Evolutionary conservation across 2,113 vertebrate genomes (phyloP).

Genomic region (Ramphastos sulfuratus): DNA sequence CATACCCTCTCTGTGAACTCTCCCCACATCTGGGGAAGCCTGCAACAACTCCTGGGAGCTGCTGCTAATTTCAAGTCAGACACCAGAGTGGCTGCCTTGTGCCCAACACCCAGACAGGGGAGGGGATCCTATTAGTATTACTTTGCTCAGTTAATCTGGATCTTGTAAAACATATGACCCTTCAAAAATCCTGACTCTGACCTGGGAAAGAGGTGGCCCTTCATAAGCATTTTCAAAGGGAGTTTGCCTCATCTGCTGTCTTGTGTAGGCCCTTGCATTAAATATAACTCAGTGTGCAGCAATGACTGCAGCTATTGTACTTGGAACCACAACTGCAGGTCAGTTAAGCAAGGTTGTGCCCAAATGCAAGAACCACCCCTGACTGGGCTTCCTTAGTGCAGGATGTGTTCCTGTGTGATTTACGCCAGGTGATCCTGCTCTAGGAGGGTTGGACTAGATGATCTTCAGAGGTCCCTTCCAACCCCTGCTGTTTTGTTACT

Average conservation of each 20-base stretch:
- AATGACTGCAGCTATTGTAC: accelerated
- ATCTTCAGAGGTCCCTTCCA: too few species aligned
- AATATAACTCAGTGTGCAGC: not conserved
- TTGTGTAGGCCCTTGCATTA: not conserved
- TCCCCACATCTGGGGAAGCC: not conserved
- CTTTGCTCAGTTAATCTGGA: not conserved
- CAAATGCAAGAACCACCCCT: not conserved
- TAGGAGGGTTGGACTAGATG: too few species aligned
- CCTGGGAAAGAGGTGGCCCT: conserved; percentile 11
- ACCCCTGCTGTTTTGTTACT: too few species aligned
- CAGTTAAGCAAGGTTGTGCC: not conserved
- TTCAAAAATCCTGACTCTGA: not conserved
- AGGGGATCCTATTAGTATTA: not conserved
- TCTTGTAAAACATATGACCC: not conserved
- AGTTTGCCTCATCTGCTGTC: not conserved
- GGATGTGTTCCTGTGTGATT: not conserved
- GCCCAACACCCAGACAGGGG: not conserved
- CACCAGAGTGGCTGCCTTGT: not conserved
- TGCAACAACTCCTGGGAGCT: not conserved
- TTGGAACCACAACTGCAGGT: not conserved
- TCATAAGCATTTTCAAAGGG: not conserved
- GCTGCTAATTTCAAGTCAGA: not conserved
- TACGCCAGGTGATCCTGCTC: too few species aligned
- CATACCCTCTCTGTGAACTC: not conserved
- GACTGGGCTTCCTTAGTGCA: not conserved